Conservation (phyloP, 2,797 vertebrate genomes). For the Otolemur crassicaudatus region DNA sequence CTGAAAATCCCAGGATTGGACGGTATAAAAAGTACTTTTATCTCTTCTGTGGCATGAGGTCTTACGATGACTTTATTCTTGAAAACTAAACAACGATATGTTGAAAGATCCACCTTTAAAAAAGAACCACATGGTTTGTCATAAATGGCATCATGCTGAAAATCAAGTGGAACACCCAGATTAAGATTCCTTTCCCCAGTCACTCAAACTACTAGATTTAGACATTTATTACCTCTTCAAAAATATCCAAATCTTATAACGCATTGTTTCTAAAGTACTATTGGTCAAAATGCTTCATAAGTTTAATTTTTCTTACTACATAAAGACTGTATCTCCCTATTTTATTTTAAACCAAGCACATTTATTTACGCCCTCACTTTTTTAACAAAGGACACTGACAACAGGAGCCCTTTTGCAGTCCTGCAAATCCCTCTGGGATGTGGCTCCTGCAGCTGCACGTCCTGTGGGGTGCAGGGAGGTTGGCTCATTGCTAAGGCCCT, state of each 20-base stretch:
- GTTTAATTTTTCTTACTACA: not conserved
- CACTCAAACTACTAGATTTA: not conserved
- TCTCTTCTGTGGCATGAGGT: slow-evolving; percentile 93
- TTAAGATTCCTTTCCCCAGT: slow-evolving; percentile 8
- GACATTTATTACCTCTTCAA: slow-evolving; percentile 26
- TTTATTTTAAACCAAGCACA: not conserved
- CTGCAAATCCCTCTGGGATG: not conserved
- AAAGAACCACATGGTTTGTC: slow-evolving; percentile 2
- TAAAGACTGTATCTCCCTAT: not conserved
- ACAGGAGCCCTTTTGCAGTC: not conserved
- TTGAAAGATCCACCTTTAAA: slow-evolving; percentile 91
- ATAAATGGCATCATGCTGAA: slow-evolving; percentile 34
- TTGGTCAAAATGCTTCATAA: not conserved
- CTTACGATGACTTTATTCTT: slow-evolving; percentile 96
- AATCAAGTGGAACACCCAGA: slow-evolving; percentile 40
- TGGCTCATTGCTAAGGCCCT: not conserved
- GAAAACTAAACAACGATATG: slow-evolving; percentile 94
- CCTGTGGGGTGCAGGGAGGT: too few relatives aligned
- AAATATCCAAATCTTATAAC: slow-evolving; percentile 10
- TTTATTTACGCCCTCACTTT: not conserved
- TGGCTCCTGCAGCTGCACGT: not conserved
- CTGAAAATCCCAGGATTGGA: slow-evolving; percentile 93
- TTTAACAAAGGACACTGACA: not conserved
- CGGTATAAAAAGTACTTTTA: slow-evolving; percentile 96
- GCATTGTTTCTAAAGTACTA: not conserved